phyloP scores from a whole-genome alignment of 2,797 vertebrate species.

The Malacoctenus gilli region DNA sequence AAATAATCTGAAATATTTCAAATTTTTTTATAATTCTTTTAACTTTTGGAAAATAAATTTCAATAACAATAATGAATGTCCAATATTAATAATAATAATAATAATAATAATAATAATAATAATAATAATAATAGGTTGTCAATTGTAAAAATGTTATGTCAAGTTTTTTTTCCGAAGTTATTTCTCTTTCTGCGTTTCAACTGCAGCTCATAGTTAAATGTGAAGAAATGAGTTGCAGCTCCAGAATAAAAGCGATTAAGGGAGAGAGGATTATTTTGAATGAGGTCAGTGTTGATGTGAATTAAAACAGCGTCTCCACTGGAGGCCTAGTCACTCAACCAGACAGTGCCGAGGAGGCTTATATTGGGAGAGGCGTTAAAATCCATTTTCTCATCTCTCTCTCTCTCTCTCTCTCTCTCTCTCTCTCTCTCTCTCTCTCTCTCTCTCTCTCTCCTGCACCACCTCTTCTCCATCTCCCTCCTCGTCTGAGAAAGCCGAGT shows the following conservation, averaged over 20 bases:
- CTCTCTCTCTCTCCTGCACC: conserved; percentile 16
- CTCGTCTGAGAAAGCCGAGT: conserved; percentile 58
- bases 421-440: conserved; percentile 23
- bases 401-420: conserved; percentile 34
- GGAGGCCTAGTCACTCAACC: conserved; percentile 77
- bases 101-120: neutral
- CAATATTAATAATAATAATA: neutral
- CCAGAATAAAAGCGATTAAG: conserved; percentile 76
- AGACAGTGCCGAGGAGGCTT: conserved; percentile 75
- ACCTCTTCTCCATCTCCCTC: conserved; percentile 54
- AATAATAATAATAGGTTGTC: neutral
- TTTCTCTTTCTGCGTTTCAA: conserved; percentile 44
- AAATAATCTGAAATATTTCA: too few relatives aligned
- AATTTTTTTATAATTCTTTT: too few relatives aligned
- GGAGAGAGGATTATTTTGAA: conserved; percentile 78
- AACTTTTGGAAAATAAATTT: neutral
- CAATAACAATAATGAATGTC: too few relatives aligned
- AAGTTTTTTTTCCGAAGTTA: conserved; percentile 50
- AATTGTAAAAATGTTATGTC: conserved; percentile 12
- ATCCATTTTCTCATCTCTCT: conserved; percentile 61
- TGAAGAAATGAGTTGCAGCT: conserved; percentile 72
- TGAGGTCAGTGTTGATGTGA: conserved; percentile 80
- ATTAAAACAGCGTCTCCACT: conserved; percentile 79
- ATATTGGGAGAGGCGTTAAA: conserved; percentile 72
- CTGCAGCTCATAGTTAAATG: conserved; percentile 57